Percentiles rank a stretch among this genome's conserved stretches.
Evolutionary conservation across 2,797 vertebrate genomes (phyloP).

Genomic region (Benthosema pterotum): DNA sequence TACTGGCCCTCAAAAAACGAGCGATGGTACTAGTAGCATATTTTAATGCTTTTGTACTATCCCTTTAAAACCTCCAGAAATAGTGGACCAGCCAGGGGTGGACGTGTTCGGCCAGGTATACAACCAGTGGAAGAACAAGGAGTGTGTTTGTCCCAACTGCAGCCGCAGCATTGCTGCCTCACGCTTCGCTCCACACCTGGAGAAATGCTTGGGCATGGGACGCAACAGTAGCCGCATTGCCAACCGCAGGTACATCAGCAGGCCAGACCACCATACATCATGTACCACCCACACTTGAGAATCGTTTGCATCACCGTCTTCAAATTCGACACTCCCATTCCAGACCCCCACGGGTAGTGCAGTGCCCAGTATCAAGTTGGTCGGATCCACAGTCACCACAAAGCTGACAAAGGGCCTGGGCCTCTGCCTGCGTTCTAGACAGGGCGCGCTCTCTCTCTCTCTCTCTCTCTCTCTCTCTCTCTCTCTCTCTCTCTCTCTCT

Average conservation of each 20-base stretch:
- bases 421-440: too few species aligned
- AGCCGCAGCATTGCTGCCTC: constrained; percentile 96
- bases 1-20: neutral
- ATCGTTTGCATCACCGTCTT: too few species aligned
- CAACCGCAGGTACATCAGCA: constrained; percentile 86
- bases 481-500: too few species aligned
- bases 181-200: constrained; percentile 95
- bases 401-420: too few species aligned
- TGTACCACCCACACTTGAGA: too few species aligned
- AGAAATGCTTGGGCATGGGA: constrained; percentile 98
- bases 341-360: too few species aligned
- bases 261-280: neutral
- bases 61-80: constrained; percentile 79
- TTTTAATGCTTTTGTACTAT: neutral
- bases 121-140: constrained; percentile 99
- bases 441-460: too few species aligned
- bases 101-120: constrained; percentile 99
- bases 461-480: too few species aligned
- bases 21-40: neutral
- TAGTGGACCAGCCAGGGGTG: constrained; percentile 97
- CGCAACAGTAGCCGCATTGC: constrained; percentile 98
- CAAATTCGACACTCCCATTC: too few species aligned
- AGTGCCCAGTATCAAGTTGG: too few species aligned
- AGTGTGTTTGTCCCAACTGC: constrained; percentile 98
- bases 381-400: too few species aligned